Percentiles rank a stretch among this genome's conserved stretches.
phyloP scores from a whole-genome alignment of 2,888 invertebrate genomes.

The Bhutanitis thaidina region DNA sequence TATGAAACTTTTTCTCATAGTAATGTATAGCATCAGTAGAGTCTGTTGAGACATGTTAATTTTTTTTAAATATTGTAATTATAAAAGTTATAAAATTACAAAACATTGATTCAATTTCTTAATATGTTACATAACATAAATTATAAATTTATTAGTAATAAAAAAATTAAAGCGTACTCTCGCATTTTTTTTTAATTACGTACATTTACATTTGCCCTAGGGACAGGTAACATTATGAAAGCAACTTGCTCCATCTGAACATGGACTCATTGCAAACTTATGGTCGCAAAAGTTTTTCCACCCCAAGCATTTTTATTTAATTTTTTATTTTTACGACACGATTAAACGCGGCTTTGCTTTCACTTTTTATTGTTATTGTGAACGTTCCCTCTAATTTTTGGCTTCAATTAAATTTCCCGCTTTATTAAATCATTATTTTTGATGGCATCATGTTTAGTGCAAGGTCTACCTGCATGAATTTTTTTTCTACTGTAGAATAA shows the following conservation, averaged over 20 bases:
- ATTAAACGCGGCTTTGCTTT: slow-evolving; percentile 78
- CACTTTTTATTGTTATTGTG: slow-evolving; percentile 77
- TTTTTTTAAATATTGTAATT: no score
- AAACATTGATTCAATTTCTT: no score
- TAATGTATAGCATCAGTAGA: no score
- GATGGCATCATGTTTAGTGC: slow-evolving; percentile 34
- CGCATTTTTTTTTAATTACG: neutral
- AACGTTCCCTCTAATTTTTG: slow-evolving; percentile 77
- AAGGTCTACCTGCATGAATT: slow-evolving; percentile 17
- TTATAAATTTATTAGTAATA: no score
- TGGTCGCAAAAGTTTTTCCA: slow-evolving; percentile 67
- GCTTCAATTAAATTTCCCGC: slow-evolving; percentile 70
- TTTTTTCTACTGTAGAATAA: slow-evolving; percentile 19
- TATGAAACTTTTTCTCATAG: no score
- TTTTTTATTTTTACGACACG: slow-evolving; percentile 79
- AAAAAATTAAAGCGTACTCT: no score
- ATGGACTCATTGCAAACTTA: slow-evolving; percentile 72
- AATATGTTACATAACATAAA: no score
- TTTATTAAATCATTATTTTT: slow-evolving; percentile 71
- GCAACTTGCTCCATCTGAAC: slow-evolving; percentile 48
- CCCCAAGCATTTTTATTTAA: slow-evolving; percentile 76
- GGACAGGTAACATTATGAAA: slow-evolving; percentile 62
- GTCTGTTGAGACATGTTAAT: no score
- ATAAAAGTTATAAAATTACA: no score
- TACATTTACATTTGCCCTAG: slow-evolving; percentile 35